A percentile compares a stretch with the other conserved stretches of the same genome.
Conservation (phyloP, 92 coral and sea anemone genomes). For the Parazoanthus darwini region DNA sequence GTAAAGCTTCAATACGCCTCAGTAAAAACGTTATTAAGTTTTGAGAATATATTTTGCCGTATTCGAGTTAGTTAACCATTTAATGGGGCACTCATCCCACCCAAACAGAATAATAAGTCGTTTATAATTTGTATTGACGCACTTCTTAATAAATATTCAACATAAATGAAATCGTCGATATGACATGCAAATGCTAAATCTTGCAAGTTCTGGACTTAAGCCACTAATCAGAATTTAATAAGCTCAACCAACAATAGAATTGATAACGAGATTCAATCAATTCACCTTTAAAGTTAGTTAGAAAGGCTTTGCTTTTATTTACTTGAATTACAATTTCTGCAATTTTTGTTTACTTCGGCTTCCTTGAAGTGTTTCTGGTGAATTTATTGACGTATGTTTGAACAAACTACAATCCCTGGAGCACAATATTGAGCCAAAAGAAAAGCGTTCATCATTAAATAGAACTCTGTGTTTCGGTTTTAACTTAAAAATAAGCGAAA, state of each 20-base stretch:
- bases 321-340: not conserved
- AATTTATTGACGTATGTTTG: not conserved
- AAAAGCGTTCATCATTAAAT: too few species aligned
- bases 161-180: not conserved
- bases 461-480: not conserved
- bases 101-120: not conserved
- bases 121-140: slow-evolving; percentile 7
- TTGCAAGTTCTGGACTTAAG: not conserved
- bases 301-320: not conserved
- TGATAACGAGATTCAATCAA: not conserved
- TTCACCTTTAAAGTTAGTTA: not conserved
- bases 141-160: not conserved
- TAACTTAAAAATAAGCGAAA: not conserved
- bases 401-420: too few species aligned
- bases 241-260: not conserved
- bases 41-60: not conserved
- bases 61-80: not conserved
- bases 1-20: not conserved
- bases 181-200: slow-evolving; percentile 11
- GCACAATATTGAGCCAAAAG: too few species aligned
- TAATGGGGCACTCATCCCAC: not conserved
- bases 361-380: not conserved
- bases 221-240: not conserved
- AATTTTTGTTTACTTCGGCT: not conserved
- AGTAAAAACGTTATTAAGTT: not conserved